Conservation (phyloP, 2,888 invertebrate species). For the Amphipyra tragopoginis region DNA sequence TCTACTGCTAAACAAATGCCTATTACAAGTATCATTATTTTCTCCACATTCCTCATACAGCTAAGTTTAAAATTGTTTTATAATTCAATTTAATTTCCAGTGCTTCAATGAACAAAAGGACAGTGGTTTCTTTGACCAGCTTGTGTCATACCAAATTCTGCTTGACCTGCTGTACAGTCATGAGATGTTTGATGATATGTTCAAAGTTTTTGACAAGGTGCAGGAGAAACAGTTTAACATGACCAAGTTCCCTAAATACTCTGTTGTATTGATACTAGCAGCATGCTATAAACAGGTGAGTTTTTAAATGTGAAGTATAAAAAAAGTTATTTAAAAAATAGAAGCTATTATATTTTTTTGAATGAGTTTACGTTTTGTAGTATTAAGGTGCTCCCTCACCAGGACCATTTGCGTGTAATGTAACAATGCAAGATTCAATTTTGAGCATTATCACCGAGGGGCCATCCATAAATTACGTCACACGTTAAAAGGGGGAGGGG, state of each 20-base stretch:
- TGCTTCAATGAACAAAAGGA: constrained; percentile 91
- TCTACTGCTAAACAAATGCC: too few species aligned
- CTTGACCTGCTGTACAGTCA: constrained; percentile 93
- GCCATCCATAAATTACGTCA: too few species aligned
- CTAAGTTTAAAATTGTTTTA: not conserved
- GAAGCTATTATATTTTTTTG: too few species aligned
- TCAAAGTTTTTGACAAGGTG: constrained; percentile 91
- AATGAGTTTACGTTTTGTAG: too few species aligned
- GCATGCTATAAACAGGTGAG: constrained; percentile 94
- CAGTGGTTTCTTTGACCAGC: constrained; percentile 93
- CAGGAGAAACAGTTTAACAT: constrained; percentile 91
- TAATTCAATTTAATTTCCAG: constrained; percentile 69
- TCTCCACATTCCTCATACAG: not conserved
- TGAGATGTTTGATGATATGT: constrained; percentile 91
- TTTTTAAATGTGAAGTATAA: not conserved
- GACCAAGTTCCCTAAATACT: constrained; percentile 92
- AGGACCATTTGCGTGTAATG: too few species aligned
- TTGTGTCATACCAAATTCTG: constrained; percentile 91
- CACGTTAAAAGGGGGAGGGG: too few species aligned
- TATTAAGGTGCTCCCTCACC: too few species aligned
- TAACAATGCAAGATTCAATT: too few species aligned
- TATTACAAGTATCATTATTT: not conserved
- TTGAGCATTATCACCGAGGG: too few species aligned
- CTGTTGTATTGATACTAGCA: constrained; percentile 91
- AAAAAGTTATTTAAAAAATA: too few species aligned